Evolutionary conservation across 2,888 invertebrate species (phyloP).

Genomic region (Ypsolopha scabrella): DNA sequence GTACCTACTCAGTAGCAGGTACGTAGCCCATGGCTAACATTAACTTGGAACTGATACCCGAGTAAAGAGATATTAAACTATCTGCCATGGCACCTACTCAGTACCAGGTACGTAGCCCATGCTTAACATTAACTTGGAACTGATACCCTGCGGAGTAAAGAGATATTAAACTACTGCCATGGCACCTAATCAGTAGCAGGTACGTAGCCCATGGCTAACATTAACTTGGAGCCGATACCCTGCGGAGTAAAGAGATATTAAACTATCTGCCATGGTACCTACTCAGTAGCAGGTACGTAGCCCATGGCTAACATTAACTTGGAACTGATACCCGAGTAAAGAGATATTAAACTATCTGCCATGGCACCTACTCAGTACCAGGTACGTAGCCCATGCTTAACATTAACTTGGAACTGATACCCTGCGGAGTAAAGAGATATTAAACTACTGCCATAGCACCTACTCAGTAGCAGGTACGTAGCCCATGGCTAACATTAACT

Average conservation of each 20-base stretch:
- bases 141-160: conserved; percentile 76
- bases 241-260: conserved; percentile 18
- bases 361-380: conserved; percentile 87
- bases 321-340: conserved; percentile 53
- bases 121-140: conserved; percentile 90
- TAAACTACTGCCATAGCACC: conserved; percentile 82
- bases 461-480: conserved; percentile 88
- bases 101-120: conserved; percentile 93
- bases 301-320: too few species aligned
- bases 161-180: too few species aligned
- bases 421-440: too few species aligned
- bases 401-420: conserved; percentile 93
- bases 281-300: too few species aligned
- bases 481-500: conserved; percentile 93
- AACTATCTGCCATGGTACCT: too few species aligned
- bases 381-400: conserved; percentile 91
- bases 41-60: conserved; percentile 53
- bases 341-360: conserved; percentile 67
- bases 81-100: conserved; percentile 83
- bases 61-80: conserved; percentile 47
- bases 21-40: too few species aligned
- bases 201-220: too few species aligned
- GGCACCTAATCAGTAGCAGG: too few species aligned
- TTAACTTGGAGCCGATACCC: conserved; percentile 76
- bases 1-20: too few species aligned